Conservation (phyloP, 2,797 vertebrate species). For the Dendrocincla fuliginosa region DNA sequence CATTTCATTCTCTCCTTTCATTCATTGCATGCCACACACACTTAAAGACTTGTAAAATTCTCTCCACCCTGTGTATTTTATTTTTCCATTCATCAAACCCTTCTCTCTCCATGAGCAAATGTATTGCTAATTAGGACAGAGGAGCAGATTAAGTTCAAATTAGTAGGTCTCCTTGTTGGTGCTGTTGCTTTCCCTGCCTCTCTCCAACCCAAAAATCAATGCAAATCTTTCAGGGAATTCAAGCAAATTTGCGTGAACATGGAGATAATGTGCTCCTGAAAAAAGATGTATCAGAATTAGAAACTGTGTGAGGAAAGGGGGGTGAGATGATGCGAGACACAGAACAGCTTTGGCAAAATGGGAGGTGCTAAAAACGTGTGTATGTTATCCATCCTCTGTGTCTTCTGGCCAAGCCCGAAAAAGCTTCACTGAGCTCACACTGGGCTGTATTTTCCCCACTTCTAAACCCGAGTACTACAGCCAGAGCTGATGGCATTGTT, state of each 20-base stretch:
- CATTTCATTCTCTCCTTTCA: not conserved
- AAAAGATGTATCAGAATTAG: not conserved
- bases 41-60: not conserved
- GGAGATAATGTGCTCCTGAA: accelerated
- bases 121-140: not conserved
- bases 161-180: not conserved
- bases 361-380: accelerated
- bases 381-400: not conserved
- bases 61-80: not conserved
- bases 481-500: not conserved
- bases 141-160: not conserved
- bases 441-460: not conserved
- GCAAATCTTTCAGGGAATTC: not conserved
- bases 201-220: not conserved
- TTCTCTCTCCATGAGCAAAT: not conserved
- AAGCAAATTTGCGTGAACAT: not conserved
- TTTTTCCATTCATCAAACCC: not conserved
- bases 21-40: not conserved
- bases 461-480: not conserved
- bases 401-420: not conserved
- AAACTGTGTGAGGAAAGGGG: not conserved
- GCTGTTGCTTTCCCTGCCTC: not conserved
- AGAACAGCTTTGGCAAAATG: not conserved
- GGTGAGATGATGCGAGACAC: not conserved
- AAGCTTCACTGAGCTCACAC: not conserved